phyloP scores from a whole-genome alignment of 2,113 vertebrate genomes.

The Coreoperca whiteheadi region DNA sequence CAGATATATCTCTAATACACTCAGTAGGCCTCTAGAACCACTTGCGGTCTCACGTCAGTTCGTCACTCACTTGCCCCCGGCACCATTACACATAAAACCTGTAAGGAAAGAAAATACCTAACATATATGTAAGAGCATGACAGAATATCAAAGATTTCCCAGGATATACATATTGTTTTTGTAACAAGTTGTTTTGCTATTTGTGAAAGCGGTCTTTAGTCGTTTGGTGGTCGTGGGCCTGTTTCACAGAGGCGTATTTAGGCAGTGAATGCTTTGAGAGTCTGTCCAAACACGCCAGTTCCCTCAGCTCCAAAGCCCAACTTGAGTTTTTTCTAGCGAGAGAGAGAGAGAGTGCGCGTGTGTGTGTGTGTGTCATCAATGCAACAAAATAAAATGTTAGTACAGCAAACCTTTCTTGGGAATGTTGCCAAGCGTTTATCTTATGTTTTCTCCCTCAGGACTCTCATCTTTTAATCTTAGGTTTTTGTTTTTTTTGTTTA shows the following conservation, averaged over 20 bases:
- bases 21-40: slow-evolving; percentile 25
- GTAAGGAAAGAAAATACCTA: slow-evolving; percentile 27
- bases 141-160: slow-evolving; percentile 34
- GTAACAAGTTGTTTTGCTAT: slow-evolving; percentile 18
- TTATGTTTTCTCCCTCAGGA: slow-evolving; percentile 43
- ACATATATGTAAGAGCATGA: neutral
- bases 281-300: slow-evolving; percentile 54
- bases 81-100: slow-evolving; percentile 9
- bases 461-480: slow-evolving; percentile 49
- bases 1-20: slow-evolving; percentile 35
- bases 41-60: neutral
- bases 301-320: slow-evolving; percentile 36
- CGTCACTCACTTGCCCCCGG: neutral
- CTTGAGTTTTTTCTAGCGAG: neutral
- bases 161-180: slow-evolving; percentile 37
- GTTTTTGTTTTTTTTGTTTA: neutral
- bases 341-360: neutral
- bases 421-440: slow-evolving; percentile 49
- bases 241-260: slow-evolving; percentile 34
- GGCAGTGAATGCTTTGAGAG: slow-evolving; percentile 34
- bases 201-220: slow-evolving; percentile 22
- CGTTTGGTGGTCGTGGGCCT: slow-evolving; percentile 2
- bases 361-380: slow-evolving; percentile 23
- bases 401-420: slow-evolving; percentile 52
- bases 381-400: slow-evolving; percentile 54